Conservation (phyloP, 2,797 vertebrate genomes). For the Cuniculus paca region DNA sequence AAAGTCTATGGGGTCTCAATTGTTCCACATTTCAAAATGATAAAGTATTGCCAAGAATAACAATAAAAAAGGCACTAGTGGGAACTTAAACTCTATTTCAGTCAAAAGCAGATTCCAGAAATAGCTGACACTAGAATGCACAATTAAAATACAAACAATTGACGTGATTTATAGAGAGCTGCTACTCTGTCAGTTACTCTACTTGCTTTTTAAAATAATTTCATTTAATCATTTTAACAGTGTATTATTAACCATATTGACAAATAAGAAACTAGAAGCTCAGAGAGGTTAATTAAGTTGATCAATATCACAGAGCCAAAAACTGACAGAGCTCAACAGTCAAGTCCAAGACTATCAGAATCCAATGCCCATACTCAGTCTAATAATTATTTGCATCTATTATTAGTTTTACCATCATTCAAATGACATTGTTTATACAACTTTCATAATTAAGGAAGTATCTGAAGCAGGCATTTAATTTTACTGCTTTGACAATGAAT, state of each 20-base stretch:
- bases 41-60: conserved; percentile 58
- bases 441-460: not conserved
- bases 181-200: not conserved
- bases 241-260: conserved; percentile 3
- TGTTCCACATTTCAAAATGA: conserved; percentile 60
- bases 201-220: conserved; percentile 30
- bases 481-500: not conserved
- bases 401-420: conserved; percentile 15
- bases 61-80: not conserved
- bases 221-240: conserved; percentile 52
- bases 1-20: conserved; percentile 30
- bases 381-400: not conserved
- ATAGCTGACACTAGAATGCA: conserved; percentile 34
- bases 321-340: not conserved
- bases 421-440: not conserved
- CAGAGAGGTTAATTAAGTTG: conserved; percentile 41
- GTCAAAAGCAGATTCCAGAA: conserved; percentile 50
- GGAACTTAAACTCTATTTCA: conserved; percentile 56
- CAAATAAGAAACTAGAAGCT: conserved; percentile 18
- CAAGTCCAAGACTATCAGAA: not conserved
- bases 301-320: conserved; percentile 27
- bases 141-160: conserved; percentile 46
- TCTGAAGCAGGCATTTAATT: not conserved
- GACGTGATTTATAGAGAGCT: conserved; percentile 53
- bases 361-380: not conserved